Base-by-base conservation (phyloP, 1,140 invertebrate genomes). In the Lerema accius region DNA sequence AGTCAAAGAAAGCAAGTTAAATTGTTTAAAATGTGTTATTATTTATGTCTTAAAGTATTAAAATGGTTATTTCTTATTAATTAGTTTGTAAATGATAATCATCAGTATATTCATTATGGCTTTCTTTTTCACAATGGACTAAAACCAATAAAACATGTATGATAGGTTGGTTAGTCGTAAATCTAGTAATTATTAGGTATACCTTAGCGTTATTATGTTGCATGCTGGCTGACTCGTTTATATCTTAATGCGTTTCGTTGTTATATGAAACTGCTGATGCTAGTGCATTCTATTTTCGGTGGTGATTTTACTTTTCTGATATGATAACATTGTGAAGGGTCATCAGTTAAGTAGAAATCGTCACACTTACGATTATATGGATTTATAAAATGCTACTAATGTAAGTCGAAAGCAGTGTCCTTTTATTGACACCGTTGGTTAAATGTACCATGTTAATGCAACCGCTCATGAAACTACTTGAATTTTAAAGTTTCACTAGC, bases 61-160 rank as follows among this genome's bases (percentile, higher is more conserved):
- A 87, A 90, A 90, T 89, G 82, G 87, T 90, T 90, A 90, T 90
- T 90, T 89, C 87, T 90, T 90, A 90, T 90, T 90, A 88, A 90
- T 89, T 90, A 90, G 84, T 90, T 90, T 84, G 83, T 90, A 90
- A 88, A 86, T 77, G 76, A 81, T 80, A 74, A 82, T 87, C 73
- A 76, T 80, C 82, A 85, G 77, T 82, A 78, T 82, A 74, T 81
- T 79, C 72, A 80, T 77, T 76, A 73, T 60, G 72, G 61, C 67
- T 69, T 71, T 74, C 76, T 78, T 51, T 74, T 78, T 75, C 56
- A 71, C 67, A 71, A 59, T 53, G 50, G 69, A 64, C 51, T 80
- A 72, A 80, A 84, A 85, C 81, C 85, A 86, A 82, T 84, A 79
- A 86, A 86, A 84, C 78, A 72, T 69, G 53, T 62, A 37, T 48